Conservation (phyloP, 2,797 vertebrate genomes). For the Anolis apletophallus region DNA sequence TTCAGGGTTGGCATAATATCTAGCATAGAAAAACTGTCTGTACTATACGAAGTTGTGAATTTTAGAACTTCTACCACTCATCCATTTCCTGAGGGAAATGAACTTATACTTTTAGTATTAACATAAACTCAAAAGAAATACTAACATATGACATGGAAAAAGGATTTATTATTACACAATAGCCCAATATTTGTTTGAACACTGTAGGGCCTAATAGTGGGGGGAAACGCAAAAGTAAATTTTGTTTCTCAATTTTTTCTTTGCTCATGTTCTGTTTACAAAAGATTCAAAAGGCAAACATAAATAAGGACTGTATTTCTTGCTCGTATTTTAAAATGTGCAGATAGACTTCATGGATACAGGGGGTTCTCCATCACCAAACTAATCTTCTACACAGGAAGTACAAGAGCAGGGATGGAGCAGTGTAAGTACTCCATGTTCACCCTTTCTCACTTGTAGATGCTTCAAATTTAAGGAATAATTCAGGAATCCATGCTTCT, state of each 20-base stretch:
- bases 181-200: not conserved
- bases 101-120: not conserved
- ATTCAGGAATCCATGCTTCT: no score
- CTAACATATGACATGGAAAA: not conserved
- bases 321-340: not conserved
- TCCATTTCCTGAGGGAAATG: not conserved
- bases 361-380: not conserved
- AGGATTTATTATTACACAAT: not conserved
- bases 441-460: no score
- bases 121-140: not conserved
- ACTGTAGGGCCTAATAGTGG: not conserved
- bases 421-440: no score
- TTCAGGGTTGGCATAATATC: slow-evolving; percentile 31
- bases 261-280: not conserved
- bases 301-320: not conserved
- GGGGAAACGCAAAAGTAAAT: not conserved
- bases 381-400: no score
- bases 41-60: not conserved
- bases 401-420: no score
- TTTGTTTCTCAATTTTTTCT: not conserved
- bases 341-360: not conserved
- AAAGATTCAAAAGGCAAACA: not conserved
- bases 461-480: no score
- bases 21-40: not conserved
- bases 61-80: not conserved